Evolutionary conservation across 2,888 invertebrate genomes (phyloP).

Genomic region (Drosophila barbarae): DNA sequence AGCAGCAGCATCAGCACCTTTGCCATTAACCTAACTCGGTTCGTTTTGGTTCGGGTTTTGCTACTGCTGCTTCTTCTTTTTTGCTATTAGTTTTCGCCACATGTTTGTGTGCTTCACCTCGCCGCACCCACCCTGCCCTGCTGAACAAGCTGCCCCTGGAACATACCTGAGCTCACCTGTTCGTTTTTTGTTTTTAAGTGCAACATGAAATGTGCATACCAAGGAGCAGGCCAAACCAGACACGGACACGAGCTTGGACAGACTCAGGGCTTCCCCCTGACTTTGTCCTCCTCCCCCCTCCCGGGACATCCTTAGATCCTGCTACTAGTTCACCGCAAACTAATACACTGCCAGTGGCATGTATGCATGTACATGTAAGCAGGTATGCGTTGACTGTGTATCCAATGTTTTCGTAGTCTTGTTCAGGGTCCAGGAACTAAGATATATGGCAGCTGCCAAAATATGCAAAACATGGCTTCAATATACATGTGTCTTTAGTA

Average conservation of each 20-base stretch:
- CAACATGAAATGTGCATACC: conserved; percentile 74
- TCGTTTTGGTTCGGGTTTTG: conserved; percentile 41
- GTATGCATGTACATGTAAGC: conserved; percentile 28
- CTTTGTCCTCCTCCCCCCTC: neutral
- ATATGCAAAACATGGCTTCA: conserved; percentile 71
- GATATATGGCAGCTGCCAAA: conserved; percentile 74
- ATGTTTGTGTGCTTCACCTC: conserved; percentile 40
- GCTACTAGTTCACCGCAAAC: conserved; percentile 7
- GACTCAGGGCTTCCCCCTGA: conserved; percentile 19
- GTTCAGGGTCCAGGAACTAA: conserved; percentile 52
- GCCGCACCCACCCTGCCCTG: conserved; percentile 1
- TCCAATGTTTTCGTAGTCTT: conserved; percentile 51
- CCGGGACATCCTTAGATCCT: conserved; percentile 11
- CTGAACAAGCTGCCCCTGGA: conserved; percentile 13
- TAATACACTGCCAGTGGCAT: conserved; percentile 32
- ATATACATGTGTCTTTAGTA: conserved; percentile 25
- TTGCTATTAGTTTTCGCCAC: conserved; percentile 66
- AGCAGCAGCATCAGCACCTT: conserved; percentile 62
- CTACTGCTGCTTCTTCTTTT: conserved; percentile 44
- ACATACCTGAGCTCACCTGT: conserved; percentile 26
- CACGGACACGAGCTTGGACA: conserved; percentile 28
- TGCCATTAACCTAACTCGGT: conserved; percentile 66
- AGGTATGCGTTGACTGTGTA: conserved; percentile 45
- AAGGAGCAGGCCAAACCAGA: conserved; percentile 52
- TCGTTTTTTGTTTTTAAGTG: conserved; percentile 56